Base-by-base conservation (phyloP, 2,888 invertebrate genomes). In the Phyllotreta cruciferae region DNA sequence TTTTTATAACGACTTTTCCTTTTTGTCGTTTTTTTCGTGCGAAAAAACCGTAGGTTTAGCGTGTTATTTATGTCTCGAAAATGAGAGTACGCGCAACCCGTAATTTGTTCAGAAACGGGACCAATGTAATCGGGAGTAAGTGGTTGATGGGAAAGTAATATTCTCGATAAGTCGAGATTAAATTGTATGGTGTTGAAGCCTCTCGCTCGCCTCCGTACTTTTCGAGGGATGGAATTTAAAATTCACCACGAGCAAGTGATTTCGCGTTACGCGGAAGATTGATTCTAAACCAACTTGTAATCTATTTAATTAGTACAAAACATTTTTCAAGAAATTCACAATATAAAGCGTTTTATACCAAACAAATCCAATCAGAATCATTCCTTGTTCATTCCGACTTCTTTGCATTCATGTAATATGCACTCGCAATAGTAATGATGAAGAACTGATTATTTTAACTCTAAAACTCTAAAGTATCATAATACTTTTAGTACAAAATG, bases 31-130 rank as follows among this genome's bases (percentile, higher is more conserved):
- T 49, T 57, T 37, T 49, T 8, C 9, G 38, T 7, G 10, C 34
- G 49, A 39, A 45, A 60, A 54, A 60, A 54, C 54, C 54, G 60
- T 54, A 60, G 60, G 54, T 54, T 38, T 54, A 47, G 45, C 54
- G 47, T 60, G 60, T 61, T 61, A 61, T 61, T 61, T 61, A 61
- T 61, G 49, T 58, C 57, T 41, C 50, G 57, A 58, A 58, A 58
- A 58, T 49, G 57, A 58, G 57, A 58, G 49, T 50, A 58, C 50
- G 39, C 52, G 38, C 52, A 49, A 24, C 41, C 34, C 50, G 47
- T 50, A 58, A 58, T 58, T 58, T 58, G 50, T 50, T 50, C 47
- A 35, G 39, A 58, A 24, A 58, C 57, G 41, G 57, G 57, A 56
- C 56, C 45, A 56, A 56, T 56, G 36, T 56, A 35, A 56, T 56